phyloP scores from a whole-genome alignment of 2,888 invertebrate genomes.

The Phragmatobia fuliginosa region DNA sequence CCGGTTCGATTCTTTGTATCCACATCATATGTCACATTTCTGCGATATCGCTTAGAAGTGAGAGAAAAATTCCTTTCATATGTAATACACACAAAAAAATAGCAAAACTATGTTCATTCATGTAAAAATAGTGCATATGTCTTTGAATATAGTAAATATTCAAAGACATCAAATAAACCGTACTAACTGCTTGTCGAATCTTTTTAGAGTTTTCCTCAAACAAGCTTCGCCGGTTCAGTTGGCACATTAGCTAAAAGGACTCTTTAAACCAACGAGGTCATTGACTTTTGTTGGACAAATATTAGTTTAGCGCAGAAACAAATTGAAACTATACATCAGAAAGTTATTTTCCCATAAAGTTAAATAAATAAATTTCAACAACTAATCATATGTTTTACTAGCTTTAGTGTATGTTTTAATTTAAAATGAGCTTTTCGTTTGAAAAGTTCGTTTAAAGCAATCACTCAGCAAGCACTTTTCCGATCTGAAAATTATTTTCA shows the following conservation, averaged over 20 bases:
- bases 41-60: neutral
- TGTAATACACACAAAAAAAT: neutral
- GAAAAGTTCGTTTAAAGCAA: no score
- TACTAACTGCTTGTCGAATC: slow-evolving; percentile 1
- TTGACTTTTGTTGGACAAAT: neutral
- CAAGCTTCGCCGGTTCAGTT: neutral
- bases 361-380: no score
- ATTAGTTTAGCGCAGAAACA: neutral
- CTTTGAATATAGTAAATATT: no score
- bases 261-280: neutral
- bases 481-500: no score
- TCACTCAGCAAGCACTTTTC: no score
- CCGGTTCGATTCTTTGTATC: neutral
- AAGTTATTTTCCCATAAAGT: no score
- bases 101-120: neutral
- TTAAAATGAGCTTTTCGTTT: no score
- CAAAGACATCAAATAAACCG: neutral
- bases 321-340: no score
- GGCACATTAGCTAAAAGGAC: slow-evolving; percentile 1
- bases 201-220: slow-evolving; percentile 4
- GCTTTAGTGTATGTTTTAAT: no score
- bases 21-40: neutral
- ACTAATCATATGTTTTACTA: no score
- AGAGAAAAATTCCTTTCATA: neutral
- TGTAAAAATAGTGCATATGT: neutral